phyloP scores from a whole-genome alignment of 1,140 invertebrate genomes.

The Drosophila murphyi region DNA sequence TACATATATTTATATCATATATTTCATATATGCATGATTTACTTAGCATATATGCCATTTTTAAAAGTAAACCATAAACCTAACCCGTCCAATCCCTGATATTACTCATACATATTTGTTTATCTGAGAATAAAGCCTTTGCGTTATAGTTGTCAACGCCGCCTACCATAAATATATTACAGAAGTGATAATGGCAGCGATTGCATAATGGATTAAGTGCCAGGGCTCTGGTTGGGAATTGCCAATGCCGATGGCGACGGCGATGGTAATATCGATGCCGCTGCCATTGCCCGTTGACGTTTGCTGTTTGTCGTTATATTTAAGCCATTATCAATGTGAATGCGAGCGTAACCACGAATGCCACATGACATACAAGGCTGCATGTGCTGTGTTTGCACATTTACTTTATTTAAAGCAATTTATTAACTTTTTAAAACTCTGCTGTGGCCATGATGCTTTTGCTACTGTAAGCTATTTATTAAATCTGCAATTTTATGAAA shows the following conservation, averaged over 20 bases:
- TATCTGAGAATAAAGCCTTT: not conserved
- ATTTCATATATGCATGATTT: too few relatives aligned
- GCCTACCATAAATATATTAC: slow-evolving; percentile 70
- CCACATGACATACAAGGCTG: slow-evolving; percentile 28
- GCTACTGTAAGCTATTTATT: slow-evolving; percentile 53
- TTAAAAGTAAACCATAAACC: not conserved
- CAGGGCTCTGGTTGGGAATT: not conserved
- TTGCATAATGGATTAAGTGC: slow-evolving; percentile 75
- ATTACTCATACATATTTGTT: slow-evolving; percentile 6
- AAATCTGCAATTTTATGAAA: slow-evolving; percentile 39
- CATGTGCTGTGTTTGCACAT: slow-evolving; percentile 64
- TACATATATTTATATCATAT: too few relatives aligned
- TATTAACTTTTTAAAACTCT: slow-evolving; percentile 59
- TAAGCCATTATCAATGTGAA: slow-evolving; percentile 75
- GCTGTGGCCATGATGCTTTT: slow-evolving; percentile 15
- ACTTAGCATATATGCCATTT: too few relatives aligned
- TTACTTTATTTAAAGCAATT: slow-evolving; percentile 72
- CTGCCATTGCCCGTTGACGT: slow-evolving; percentile 44
- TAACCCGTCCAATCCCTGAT: not conserved
- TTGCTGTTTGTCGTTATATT: slow-evolving; percentile 59
- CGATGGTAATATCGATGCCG: not conserved
- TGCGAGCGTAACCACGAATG: slow-evolving; percentile 40
- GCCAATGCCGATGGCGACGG: slow-evolving; percentile 5
- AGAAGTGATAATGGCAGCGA: slow-evolving; percentile 71
- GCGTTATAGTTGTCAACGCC: slow-evolving; percentile 17